Evolutionary conservation across 2,113 vertebrate genomes (phyloP), one percentile per base, ranked within the genome.

Genomic region (Caloenas nicobarica): DNA sequence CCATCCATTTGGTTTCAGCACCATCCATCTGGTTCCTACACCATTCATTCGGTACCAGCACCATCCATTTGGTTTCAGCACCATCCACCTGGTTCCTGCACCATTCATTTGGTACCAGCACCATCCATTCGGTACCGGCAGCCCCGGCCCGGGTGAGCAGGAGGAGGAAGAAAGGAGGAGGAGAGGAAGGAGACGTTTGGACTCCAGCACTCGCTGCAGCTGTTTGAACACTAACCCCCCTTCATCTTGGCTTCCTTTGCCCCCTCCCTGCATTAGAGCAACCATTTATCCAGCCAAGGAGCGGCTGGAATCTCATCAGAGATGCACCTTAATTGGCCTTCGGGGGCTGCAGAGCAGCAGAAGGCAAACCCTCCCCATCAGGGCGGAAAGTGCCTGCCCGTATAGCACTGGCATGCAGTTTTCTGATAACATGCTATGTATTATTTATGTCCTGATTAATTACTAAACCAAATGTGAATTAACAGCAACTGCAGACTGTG

Each of bases 401-500:
- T 33, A 21, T 9, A 64, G 86, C 90, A 77, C 71, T 26, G 54
- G 62, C 53, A 77, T 54, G 77, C 83, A 70, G 29, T 33, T 70
- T 91, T 73, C 88, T 85, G 86, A 64, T 94, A 94, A 92, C 65
- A n/a, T 34, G 61, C 44, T 81, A 94, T 95, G 96, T 77, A 91
- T 95, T 94, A 97, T 96, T 95, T 91, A 93, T 91, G 66, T 69
- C 62, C 72, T 86, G 83, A 83, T 87, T 93, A 95, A 96, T 97
- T 88, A 73, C 85, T 88, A 93, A 91, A 61, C 58, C 85, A 88
- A 95, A 91, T 42, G 76, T 86, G 91, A 89, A 93, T 89, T 88
- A 90, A 83, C 64, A 91, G 72, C 86, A 34, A 91, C 74, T 1
- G 2, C 79, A 91, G 85, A 66, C 25, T 53, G 29, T 24, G 26